These are phyloP conservation scores for Anguilla obscura DNA, from an alignment of 2,797 vertebrate genomes.

Conservation along the genomic window DNA sequence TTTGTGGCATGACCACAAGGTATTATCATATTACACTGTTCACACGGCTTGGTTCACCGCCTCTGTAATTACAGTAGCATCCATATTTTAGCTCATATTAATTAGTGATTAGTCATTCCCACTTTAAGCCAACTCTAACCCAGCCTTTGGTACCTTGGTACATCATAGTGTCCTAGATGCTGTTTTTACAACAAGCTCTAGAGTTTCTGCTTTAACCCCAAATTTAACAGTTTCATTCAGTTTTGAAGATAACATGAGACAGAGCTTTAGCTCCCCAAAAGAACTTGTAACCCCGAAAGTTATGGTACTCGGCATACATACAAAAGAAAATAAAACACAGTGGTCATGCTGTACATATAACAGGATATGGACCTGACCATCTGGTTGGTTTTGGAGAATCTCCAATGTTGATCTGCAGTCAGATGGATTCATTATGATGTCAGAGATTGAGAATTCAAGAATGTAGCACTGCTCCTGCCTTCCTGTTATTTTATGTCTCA, in stretches of 20 bases:
- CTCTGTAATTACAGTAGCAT: no score
- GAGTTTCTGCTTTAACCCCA: neutral
- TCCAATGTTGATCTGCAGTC: constrained; percentile 16
- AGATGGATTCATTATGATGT: neutral
- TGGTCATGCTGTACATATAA: neutral
- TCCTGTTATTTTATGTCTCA: neutral
- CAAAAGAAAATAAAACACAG: neutral
- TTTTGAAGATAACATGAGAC: neutral
- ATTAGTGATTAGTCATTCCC: neutral
- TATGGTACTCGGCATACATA: neutral
- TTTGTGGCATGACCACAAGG: neutral
- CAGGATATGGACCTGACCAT: neutral
- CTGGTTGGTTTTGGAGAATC: neutral
- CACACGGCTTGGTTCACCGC: no score
- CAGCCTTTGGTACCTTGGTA: neutral
- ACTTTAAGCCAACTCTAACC: neutral
- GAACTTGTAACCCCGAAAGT: neutral
- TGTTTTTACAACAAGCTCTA: neutral
- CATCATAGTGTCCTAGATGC: neutral
- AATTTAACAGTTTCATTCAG: neutral
- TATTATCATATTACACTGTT: no score
- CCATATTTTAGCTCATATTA: no score
- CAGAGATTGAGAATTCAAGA: neutral
- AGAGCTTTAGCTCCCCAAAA: neutral
- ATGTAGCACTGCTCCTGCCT: neutral